A percentile compares a stretch with the other conserved stretches of the same genome.
phyloP scores from a whole-genome alignment of 2,888 invertebrate species.

The Calliphora vomitoria region DNA sequence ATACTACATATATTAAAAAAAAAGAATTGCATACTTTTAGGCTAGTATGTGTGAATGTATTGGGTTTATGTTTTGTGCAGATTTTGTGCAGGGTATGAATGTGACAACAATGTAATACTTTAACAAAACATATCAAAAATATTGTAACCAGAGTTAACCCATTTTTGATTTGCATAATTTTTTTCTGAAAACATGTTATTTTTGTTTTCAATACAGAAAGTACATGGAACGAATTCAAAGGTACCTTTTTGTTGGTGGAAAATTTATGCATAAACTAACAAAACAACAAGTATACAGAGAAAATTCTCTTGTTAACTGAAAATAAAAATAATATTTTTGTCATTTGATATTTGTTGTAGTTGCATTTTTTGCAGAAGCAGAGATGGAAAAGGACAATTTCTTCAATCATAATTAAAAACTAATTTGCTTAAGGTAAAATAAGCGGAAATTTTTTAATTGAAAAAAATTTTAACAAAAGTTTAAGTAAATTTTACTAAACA shows the following conservation, averaged over 20 bases:
- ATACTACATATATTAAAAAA: slow-evolving; percentile 6
- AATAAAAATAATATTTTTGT: slow-evolving; percentile 32
- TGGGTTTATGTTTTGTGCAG: background rate
- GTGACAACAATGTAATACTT: background rate
- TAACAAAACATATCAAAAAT: slow-evolving; percentile 52
- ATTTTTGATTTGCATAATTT: slow-evolving; percentile 65
- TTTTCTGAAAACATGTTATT: slow-evolving; percentile 44
- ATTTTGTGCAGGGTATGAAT: background rate
- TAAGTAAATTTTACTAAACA: too few species aligned
- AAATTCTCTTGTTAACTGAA: slow-evolving; percentile 35
- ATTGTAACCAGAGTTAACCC: slow-evolving; percentile 59
- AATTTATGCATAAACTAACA: slow-evolving; percentile 22
- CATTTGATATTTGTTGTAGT: background rate
- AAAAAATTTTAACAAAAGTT: too few species aligned
- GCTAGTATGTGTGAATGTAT: background rate
- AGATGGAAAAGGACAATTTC: background rate
- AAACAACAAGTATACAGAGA: background rate
- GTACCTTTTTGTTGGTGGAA: background rate
- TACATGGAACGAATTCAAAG: slow-evolving; percentile 46
- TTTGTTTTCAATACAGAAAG: slow-evolving; percentile 28
- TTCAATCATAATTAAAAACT: background rate
- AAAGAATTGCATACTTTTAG: slow-evolving; percentile 23
- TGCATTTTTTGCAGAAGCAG: background rate
- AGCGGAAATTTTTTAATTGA: too few species aligned
- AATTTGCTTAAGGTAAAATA: too few species aligned